Evolutionary conservation across 2,797 vertebrate species (phyloP), one percentile per base, ranked within the genome.

Genomic region (Garrulus glandarius): DNA sequence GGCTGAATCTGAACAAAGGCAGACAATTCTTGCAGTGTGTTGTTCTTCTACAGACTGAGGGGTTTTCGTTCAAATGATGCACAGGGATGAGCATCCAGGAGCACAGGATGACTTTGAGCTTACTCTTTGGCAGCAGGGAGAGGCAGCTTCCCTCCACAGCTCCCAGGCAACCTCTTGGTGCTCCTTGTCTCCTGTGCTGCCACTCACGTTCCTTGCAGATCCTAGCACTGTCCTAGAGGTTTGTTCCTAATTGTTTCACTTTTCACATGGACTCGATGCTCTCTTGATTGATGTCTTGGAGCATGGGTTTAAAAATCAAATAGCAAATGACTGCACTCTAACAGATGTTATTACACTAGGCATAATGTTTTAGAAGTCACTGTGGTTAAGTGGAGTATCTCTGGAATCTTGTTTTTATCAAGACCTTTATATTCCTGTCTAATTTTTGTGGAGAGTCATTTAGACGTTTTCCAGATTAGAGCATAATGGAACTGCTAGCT

Each of bases 391-490:
- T 77, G 63, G 89, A 85, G 3, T 91, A 92, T 93, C 79, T 92
- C 76, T 81, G 87, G 71, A 95, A 91, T 96, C 82, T 91, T 88
- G 79, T 91, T 95, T 94, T 93, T 96, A 87, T 89, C 93, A 86
- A 75, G 91, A 78, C 29, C 9, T 91, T 97, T 95, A 91, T 92
- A 89, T 84, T 91, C 87, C 84, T 26, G 50, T 95, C 89, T 96
- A 84, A 94, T 96, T 96, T 97, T 94, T 96, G 89, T 76, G 72
- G 32, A 78, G 76, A 93, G 92, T 94, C 52, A 0, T 92, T 96
- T 84, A 95, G 95, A 88, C 93, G 6, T 91, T 94, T 94, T 92
- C 87, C 92, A 94, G 92, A 93, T 96, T 94, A 97, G 36, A 67
- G 52, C 85, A 71, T 93, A 93, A 96, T 93, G 91, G 95, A 91